phyloP scores from a whole-genome alignment of 2,797 vertebrate genomes.

The Amblyraja radiata region DNA sequence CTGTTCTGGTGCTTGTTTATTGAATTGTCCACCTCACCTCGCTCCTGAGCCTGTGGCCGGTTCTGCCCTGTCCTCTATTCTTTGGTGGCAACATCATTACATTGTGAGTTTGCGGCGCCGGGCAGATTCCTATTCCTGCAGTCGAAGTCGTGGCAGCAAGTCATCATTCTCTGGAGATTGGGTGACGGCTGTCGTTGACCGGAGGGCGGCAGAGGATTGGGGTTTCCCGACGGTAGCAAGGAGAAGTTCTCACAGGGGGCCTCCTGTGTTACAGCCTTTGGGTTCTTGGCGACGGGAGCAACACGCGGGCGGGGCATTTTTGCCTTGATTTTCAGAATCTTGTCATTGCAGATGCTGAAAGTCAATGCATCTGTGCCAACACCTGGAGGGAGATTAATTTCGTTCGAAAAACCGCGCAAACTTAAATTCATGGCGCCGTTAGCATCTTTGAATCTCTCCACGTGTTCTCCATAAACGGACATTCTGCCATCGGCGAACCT shows the following conservation, averaged over 20 bases:
- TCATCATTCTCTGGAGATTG: no score
- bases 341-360: background rate
- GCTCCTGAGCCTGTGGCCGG: no score
- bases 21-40: background rate
- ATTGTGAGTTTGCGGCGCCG: no score
- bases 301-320: background rate
- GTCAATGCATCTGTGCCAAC: background rate
- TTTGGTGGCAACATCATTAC: background rate
- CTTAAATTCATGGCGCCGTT: background rate
- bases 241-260: background rate
- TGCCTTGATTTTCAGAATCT: constrained; percentile 11
- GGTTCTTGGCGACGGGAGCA: background rate
- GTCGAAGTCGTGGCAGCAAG: background rate
- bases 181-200: background rate
- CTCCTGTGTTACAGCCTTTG: background rate
- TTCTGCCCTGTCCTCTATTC: background rate
- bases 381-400: background rate
- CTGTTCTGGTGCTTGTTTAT: background rate
- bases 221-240: background rate
- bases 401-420: constrained; percentile 22
- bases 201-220: background rate
- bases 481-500: constrained; percentile 12
- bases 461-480: background rate
- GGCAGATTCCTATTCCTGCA: background rate
- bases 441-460: background rate